phyloP scores from a whole-genome alignment of 2,113 vertebrate genomes.

The Acrocephalus kingi region DNA sequence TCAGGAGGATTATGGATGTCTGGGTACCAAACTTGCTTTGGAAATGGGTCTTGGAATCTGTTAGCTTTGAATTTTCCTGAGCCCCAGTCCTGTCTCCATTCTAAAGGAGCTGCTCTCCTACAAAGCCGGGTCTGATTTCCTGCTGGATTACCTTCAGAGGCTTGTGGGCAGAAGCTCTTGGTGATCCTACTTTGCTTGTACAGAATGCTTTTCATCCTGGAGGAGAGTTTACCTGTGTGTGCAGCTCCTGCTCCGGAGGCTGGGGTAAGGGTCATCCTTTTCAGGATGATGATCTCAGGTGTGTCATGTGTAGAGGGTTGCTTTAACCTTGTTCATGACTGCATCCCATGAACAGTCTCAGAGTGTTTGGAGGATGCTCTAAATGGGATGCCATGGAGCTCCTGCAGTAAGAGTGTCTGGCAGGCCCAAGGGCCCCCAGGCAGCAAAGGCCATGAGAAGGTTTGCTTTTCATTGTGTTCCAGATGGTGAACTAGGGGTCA shows the following conservation, averaged over 20 bases:
- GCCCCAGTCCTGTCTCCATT: not conserved
- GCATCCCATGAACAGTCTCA: too few species aligned
- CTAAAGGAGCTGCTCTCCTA: not conserved
- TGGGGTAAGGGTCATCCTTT: not conserved
- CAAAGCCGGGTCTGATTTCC: not conserved
- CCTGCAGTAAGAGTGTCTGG: not conserved
- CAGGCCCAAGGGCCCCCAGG: not conserved
- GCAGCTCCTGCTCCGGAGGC: too few species aligned
- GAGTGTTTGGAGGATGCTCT: not conserved
- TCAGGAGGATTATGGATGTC: not conserved
- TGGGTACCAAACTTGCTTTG: not conserved
- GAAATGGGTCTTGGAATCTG: not conserved
- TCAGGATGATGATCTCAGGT: too few species aligned
- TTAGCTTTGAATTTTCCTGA: not conserved
- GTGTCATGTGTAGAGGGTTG: fast-evolving
- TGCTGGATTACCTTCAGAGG: not conserved
- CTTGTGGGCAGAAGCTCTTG: not conserved
- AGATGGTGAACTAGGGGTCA: not conserved
- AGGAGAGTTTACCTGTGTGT: not conserved
- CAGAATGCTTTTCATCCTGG: not conserved
- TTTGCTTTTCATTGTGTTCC: fast-evolving
- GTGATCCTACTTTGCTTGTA: not conserved
- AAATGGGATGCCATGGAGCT: not conserved
- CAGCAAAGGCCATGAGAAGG: not conserved
- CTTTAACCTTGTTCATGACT: not conserved